These are phyloP conservation scores for Perizoma flavofasciatum DNA, from an alignment of 2,888 invertebrate genomes.

Conservation along the genomic window DNA sequence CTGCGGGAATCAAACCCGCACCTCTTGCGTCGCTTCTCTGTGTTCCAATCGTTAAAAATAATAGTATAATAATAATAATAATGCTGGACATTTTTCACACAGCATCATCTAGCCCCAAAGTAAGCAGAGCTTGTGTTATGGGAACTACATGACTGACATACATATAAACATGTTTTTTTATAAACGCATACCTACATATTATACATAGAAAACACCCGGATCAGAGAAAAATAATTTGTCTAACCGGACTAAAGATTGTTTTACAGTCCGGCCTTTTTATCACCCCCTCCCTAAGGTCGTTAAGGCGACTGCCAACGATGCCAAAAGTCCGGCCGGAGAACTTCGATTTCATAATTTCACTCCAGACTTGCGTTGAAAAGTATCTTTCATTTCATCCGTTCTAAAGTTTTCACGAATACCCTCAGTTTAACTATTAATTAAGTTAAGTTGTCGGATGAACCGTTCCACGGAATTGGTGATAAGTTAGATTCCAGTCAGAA, in stretches of 20 bases:
- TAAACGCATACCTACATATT: too few relatives aligned
- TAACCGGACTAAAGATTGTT: background rate
- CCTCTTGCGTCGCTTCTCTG: too few relatives aligned
- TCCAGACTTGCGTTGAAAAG: slow-evolving; percentile 26
- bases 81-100: too few relatives aligned
- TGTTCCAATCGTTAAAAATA: too few relatives aligned
- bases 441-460: slow-evolving; percentile 24
- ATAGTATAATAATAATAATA: too few relatives aligned
- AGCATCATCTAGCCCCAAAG: too few relatives aligned
- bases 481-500: slow-evolving; percentile 9
- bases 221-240: too few relatives aligned
- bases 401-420: slow-evolving; percentile 14
- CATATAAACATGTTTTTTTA: too few relatives aligned
- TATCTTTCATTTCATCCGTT: slow-evolving; percentile 22
- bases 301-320: slow-evolving; percentile 30
- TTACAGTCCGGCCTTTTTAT: background rate
- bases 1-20: too few relatives aligned
- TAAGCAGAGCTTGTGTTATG: too few relatives aligned
- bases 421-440: slow-evolving; percentile 30
- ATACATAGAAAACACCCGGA: too few relatives aligned
- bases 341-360: slow-evolving; percentile 36
- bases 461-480: slow-evolving; percentile 13
- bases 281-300: slow-evolving; percentile 20
- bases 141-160: too few relatives aligned
- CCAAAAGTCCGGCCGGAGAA: slow-evolving; percentile 31